Base-by-base conservation (phyloP, 1,140 invertebrate genomes). In the Diorhabda sublineata region DNA sequence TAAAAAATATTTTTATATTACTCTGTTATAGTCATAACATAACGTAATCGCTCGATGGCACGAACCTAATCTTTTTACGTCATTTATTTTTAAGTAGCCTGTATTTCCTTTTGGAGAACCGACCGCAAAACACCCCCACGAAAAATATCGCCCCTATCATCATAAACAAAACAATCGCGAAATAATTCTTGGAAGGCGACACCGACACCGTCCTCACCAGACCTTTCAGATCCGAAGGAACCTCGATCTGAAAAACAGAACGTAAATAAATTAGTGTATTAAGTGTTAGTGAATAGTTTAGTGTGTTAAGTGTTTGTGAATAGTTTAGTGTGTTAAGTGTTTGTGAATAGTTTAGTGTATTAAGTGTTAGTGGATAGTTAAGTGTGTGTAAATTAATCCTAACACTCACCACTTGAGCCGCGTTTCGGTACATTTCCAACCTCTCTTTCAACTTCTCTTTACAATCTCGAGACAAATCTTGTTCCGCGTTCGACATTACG, bases 391-490 rank as follows among this genome's bases (percentile, higher is more conserved):
- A 61, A 7, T 7, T 6, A 2, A 7, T 63, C n/a, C 45, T 1
- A 9, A 63, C 5, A 43, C 11, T 66, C 45, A 62, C 83, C 83
- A 94, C 91, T 83, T 91, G 87, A 45, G 89, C 91, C 42, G 94
- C 93, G 84, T 91, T 92, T 83, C 87, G 90, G 80, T 94, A 96
- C 92, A 97, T 94, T 83, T 95, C 90, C 74, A 94, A 89, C 74
- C 95, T 86, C 68, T 89, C 89, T 64, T 86, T 85, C 60, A 97
- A 81, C 85, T 92, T 91, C 72, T 87, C 88, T 72, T 89, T 86
- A 80, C 94, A 96, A 71, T 93, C 90, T 60, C 83, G 75, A 71
- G 92, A 88, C 57, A 96, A 82, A 65, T 87, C 85, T 77, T 89
- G 88, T 69, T 78, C 84, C 68, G 83, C 82, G 73, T 90, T 88